These are phyloP conservation scores for Turritopsis rubra DNA, from an alignment of 30 jellyfish, hydroid and myxozoan genomes.

Conservation along the genomic window DNA sequence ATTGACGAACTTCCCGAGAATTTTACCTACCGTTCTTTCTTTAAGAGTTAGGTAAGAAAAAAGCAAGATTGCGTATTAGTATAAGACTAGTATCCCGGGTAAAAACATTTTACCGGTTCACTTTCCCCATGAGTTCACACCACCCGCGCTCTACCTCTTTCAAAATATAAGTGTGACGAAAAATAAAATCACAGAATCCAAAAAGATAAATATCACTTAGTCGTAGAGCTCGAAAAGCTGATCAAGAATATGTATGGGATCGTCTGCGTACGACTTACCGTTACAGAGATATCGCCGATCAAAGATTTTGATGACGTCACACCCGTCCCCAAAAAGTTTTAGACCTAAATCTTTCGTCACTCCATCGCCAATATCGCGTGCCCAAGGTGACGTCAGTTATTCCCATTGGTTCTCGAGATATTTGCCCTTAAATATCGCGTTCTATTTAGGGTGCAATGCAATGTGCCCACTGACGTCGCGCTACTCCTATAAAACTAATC, in stretches of 20 bases:
- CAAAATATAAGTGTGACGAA: too few relatives aligned
- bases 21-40: too few relatives aligned
- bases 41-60: too few relatives aligned
- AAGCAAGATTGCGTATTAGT: too few relatives aligned
- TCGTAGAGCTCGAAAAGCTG: not conserved
- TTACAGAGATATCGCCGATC: not conserved
- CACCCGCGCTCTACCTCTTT: too few relatives aligned
- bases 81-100: too few relatives aligned
- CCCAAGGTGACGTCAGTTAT: not conserved
- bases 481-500: too few relatives aligned
- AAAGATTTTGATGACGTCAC: not conserved
- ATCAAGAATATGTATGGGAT: not conserved
- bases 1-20: too few relatives aligned
- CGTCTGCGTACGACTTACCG: not conserved
- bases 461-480: not conserved
- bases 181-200: not conserved
- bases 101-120: too few relatives aligned
- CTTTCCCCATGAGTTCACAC: too few relatives aligned
- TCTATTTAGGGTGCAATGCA: not conserved
- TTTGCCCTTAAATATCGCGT: not conserved
- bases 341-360: not conserved
- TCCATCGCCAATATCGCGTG: not conserved
- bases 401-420: not conserved
- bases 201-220: not conserved
- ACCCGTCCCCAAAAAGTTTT: not conserved